phyloP scores from a whole-genome alignment of 2,797 vertebrate species.

The Lutjanus campechanus region DNA sequence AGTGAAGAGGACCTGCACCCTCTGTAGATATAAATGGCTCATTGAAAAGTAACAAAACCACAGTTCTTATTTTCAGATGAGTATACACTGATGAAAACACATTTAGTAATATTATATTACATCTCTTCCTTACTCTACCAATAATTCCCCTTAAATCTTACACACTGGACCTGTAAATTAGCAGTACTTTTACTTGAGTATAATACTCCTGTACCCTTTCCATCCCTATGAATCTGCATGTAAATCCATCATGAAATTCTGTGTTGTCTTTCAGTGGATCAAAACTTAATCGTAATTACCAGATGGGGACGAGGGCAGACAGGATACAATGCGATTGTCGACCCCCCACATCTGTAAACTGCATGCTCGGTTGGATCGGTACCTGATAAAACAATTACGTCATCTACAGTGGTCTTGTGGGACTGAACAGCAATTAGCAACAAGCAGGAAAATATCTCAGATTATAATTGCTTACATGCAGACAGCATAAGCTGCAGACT shows the following conservation, averaged over 20 bases:
- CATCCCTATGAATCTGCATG: not conserved
- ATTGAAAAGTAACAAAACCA: too few relatives aligned
- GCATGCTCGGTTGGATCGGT: not conserved
- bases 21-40: too few relatives aligned
- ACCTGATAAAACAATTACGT: not conserved
- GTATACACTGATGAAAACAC: too few relatives aligned
- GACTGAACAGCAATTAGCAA: conserved; percentile 39
- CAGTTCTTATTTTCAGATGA: too few relatives aligned
- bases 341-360: not conserved
- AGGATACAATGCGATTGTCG: conserved; percentile 24
- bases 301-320: not conserved
- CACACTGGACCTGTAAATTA: not conserved
- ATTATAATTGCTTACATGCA: conserved; percentile 50
- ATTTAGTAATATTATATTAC: too few relatives aligned
- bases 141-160: not conserved
- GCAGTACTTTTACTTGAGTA: not conserved
- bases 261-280: conserved; percentile 9
- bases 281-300: conserved; percentile 27
- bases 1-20: too few relatives aligned
- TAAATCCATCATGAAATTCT: conserved; percentile 23
- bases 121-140: too few relatives aligned
- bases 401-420: conserved; percentile 17
- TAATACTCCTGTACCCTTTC: too few relatives aligned
- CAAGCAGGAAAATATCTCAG: conserved; percentile 23
- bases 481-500: conserved; percentile 14